phyloP scores from a whole-genome alignment of 1,140 invertebrate species.

The Cryptotermes secundus region DNA sequence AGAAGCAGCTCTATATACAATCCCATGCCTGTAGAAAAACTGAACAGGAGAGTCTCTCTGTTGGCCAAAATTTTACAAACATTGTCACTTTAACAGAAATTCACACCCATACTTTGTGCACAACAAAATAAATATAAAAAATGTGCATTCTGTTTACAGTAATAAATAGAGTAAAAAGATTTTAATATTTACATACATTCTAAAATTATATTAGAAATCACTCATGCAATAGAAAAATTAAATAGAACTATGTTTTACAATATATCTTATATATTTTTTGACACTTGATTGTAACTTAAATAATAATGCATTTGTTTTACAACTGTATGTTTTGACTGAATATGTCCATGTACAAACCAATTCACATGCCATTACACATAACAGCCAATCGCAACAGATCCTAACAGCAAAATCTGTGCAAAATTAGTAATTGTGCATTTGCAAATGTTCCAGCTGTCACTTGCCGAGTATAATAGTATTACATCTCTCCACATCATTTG shows the following conservation, averaged over 20 bases:
- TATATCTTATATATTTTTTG: neutral
- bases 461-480: neutral
- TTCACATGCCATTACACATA: neutral
- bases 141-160: slow-evolving; percentile 15
- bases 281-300: neutral
- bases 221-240: slow-evolving; percentile 11
- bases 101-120: neutral
- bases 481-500: neutral
- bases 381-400: neutral
- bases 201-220: slow-evolving; percentile 5
- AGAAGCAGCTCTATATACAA: slow-evolving; percentile 8
- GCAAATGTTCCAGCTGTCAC: neutral
- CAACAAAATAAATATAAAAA: slow-evolving; percentile 19
- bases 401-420: neutral
- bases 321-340: neutral
- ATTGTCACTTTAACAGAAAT: neutral
- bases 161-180: slow-evolving; percentile 16
- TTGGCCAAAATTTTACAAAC: neutral
- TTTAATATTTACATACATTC: slow-evolving; percentile 3
- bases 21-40: neutral
- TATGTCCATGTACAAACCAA: neutral
- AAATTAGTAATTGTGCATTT: neutral
- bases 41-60: neutral
- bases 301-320: neutral
- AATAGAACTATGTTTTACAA: neutral